Evolutionary conservation across 2,888 invertebrate genomes (phyloP).

Genomic region (Dexiosoma caninum): DNA sequence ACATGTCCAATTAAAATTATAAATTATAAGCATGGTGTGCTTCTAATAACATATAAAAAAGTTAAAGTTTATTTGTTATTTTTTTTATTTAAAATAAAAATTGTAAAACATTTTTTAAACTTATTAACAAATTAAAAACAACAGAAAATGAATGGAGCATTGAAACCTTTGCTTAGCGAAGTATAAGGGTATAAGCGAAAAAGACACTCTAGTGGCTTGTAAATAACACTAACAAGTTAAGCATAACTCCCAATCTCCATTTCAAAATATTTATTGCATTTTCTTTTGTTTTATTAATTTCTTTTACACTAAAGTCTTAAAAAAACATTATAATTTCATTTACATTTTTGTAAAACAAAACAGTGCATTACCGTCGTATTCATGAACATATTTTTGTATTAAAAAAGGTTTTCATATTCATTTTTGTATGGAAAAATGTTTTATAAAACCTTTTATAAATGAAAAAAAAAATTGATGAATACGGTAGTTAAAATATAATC

Average conservation of each 20-base stretch:
- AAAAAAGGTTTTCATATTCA: too few species aligned
- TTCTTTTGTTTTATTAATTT: too few species aligned
- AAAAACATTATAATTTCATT: slow-evolving; percentile 47
- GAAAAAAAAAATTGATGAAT: too few species aligned
- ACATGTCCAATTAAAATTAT: background rate
- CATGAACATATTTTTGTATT: too few species aligned
- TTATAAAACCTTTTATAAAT: too few species aligned
- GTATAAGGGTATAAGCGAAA: background rate
- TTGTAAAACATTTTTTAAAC: slow-evolving; percentile 15
- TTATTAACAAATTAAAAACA: slow-evolving; percentile 9
- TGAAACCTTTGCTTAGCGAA: slow-evolving; percentile 10
- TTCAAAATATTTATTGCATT: slow-evolving; percentile 6
- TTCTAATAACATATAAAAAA: slow-evolving; percentile 40
- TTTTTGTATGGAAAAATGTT: too few species aligned
- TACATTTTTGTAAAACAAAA: slow-evolving; percentile 29
- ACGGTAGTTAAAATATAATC: slow-evolving; percentile 10
- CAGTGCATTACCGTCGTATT: too few species aligned
- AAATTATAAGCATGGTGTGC: slow-evolving; percentile 8
- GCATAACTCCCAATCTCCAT: background rate
- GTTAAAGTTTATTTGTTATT: slow-evolving; percentile 28
- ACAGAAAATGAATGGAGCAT: slow-evolving; percentile 38
- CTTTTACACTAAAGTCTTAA: slow-evolving; percentile 25
- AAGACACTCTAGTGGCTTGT: slow-evolving; percentile 7
- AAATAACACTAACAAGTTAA: slow-evolving; percentile 7
- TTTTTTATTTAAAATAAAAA: slow-evolving; percentile 37